Base-by-base conservation (phyloP, 2,888 invertebrate genomes). In the Cynaeus angustus region DNA sequence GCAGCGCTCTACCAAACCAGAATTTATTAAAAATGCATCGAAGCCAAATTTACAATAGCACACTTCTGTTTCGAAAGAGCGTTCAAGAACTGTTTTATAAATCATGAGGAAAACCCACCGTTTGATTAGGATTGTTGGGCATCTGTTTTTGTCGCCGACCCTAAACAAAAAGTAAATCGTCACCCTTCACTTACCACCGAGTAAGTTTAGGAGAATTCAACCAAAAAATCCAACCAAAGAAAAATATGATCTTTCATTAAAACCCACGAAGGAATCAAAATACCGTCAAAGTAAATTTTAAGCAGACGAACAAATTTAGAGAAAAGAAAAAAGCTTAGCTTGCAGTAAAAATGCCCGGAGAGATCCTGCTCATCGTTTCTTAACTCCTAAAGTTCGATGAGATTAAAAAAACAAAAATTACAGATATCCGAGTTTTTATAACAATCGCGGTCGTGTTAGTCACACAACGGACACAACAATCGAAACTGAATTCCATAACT, bases 21-120 rank as follows among this genome's bases (percentile, higher is more conserved):
- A 13, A 58, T 53, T 53, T 53, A 53, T 53, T 53, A 53, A 53
- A 53, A 53, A 53, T 53, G 53, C 53, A 53, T 53, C 13, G 53
- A 37, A 3, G 38, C 43, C 26, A 16, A 43, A 59, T 59, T 59
- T 46, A 59, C 59, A 59, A 30, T 43, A 43, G 26, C 43, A 45
- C 43, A 59, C 33, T 26, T 59, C 45, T 59, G 21, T 59, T 28
- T 21, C 28, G 55, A 26, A 37, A 12, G 41, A 28, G n/a, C 62
- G 37, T 48, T 62, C 62, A 62, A 58, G 41, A 43, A 28, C 30
- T 28, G 9, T 59, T 59, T 59, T 45, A 59, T 59, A 30, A 59
- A 59, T 59, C 59, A 59, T 46, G 14, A 59, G 43, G 26, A 41
- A 56, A 41, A 41, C 48, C 48, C n/a, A 50, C 41, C 55, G 10